Conservation (phyloP, 1,140 invertebrate species). For the Aleiodes sp. region DNA sequence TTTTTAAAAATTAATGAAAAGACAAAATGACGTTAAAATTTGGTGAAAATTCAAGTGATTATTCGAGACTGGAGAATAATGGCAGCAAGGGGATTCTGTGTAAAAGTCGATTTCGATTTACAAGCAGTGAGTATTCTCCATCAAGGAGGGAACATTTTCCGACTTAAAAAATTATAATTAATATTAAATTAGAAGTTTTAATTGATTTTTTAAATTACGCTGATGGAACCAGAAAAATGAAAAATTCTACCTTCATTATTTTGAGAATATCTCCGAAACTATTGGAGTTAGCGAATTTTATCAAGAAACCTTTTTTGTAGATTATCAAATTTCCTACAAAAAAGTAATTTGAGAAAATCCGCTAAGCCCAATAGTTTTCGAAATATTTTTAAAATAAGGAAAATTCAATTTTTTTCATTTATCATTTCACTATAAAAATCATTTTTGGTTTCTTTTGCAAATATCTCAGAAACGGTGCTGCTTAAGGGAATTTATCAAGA, state of each 20-base stretch:
- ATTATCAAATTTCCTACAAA: too few species aligned
- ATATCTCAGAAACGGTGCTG: too few species aligned
- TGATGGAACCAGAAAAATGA: too few species aligned
- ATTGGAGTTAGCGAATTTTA: too few species aligned
- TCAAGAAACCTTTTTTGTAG: too few species aligned
- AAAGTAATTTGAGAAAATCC: too few species aligned
- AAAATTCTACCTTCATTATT: too few species aligned
- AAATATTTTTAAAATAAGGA: not conserved
- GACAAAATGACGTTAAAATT: slow-evolving; percentile 9
- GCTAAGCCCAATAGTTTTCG: too few species aligned
- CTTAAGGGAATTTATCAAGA: too few species aligned
- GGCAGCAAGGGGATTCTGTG: slow-evolving; percentile 58
- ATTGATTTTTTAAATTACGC: too few species aligned
- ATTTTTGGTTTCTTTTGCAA: not conserved
- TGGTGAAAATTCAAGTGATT: slow-evolving; percentile 3
- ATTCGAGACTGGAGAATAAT: slow-evolving; percentile 41
- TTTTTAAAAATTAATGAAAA: not conserved
- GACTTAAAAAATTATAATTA: not conserved
- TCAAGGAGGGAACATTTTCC: not conserved
- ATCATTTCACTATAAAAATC: slow-evolving; percentile 5
- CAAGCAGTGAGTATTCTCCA: slow-evolving; percentile 55
- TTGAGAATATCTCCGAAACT: too few species aligned
- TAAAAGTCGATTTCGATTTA: slow-evolving; percentile 60
- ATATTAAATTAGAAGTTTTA: too few species aligned
- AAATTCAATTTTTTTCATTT: not conserved